Base-by-base conservation (phyloP, 2,113 vertebrate genomes). In the Canis aureus region DNA sequence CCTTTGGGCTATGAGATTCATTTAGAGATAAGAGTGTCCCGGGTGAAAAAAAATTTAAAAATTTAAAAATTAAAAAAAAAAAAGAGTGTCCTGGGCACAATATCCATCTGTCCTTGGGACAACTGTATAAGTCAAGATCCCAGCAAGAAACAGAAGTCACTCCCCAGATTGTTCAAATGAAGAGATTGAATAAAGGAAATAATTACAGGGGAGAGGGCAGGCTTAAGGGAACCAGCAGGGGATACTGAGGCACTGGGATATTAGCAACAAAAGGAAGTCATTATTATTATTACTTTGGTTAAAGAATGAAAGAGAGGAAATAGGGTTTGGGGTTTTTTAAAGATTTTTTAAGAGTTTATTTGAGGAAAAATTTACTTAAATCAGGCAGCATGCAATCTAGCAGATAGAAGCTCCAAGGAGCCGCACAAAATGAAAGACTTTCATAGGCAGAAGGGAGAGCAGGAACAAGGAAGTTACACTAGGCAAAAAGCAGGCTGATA, bases 181-280 rank as follows among this genome's bases (percentile, higher is more conserved):
- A 89, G 35, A 88, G 3, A 11, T 81, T 93, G 53, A 81, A 83
- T 35, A 90, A 78, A 11, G 38, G 16, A 11, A 92, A 64, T 84
- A 79, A 76, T 87, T 80, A 93, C 38, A 55, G 43, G 74, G 64
- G 7, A 23, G 29, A 74, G 22, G 55, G 20, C 25, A 79, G 49
- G 35, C 19, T 69, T 91, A 83, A 91, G 57, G 59, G 76, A 93
- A 78, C 2, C 3, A 67, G 64, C 9, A 49, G 15, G 5, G 25
- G 53, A 82, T 76, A 12, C 2, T 60, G 35, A 82, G 29, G n/a
- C 71, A 89, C 43, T 69, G 20, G 79, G n/a, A 35, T 92, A 76
- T 29, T 87, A 96, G 22, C 79, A 86, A 83, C n/a, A 66, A 89
- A 96, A 98, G 89, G 71, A 89, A 92, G 38, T 49, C 53, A 90